Base-by-base conservation (phyloP, 2,797 vertebrate genomes). In the Anabacerthia variegaticeps region DNA sequence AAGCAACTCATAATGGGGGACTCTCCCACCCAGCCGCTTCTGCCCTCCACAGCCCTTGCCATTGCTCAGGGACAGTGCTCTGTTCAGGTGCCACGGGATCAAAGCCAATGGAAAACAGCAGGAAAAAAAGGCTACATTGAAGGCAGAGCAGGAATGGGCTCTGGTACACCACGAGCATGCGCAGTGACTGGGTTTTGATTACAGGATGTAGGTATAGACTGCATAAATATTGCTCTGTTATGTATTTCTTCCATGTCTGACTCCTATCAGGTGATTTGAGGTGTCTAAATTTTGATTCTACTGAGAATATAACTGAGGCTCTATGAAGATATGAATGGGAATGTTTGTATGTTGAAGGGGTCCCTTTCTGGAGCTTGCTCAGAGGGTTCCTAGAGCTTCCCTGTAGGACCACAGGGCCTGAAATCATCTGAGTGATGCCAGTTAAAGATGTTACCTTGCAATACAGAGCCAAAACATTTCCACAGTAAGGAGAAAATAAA, bases 401-500 rank as follows among this genome's bases (percentile, higher is more conserved):
- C 39, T 73, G 34, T n/a, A 88, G 80, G 93, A 75, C 52, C 34
- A 74, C 89, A 67, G 65, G 65, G 82, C 91, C 89, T 89, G 83
- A 89, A 92, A 88, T 56, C 52, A 72, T 21, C 2, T 48, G 76
- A 93, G 46, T 48, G 67, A 67, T 37, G 34, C 73, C 87, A 91
- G 55, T 34, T 92, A 67, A 95, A 85, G 77, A 91, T 89, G 78
- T 26, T 88, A 88, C 44, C 78, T 93, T 88, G 67, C 24, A 65
- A 71, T 71, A 58, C 62, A 71, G 92, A 88, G 66, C 55, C 79
- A 90, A 87, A 89, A 48, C 41, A 32, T 63, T 91, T 92, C 89
- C 88, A 96, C 89, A 88, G 54, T 36, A 67, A 72, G 71, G 23
- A 89, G 92, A 79, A 94, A 79, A 78, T 78, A 89, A 95, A 94